Conservation (phyloP, 2,888 invertebrate genomes). For the Synanthedon vespiformis region DNA sequence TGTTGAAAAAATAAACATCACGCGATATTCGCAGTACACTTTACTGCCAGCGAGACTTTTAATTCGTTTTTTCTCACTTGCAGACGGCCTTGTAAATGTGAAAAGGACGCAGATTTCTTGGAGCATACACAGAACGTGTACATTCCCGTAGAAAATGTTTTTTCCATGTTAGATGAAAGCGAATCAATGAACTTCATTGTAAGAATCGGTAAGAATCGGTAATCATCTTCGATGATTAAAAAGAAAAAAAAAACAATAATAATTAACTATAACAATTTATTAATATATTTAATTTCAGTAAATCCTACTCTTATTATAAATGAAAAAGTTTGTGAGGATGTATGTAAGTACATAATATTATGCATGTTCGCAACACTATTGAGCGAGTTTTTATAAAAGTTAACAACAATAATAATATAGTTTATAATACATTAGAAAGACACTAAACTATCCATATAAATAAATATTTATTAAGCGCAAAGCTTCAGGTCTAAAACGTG, state of each 20-base stretch:
- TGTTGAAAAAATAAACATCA: slow-evolving; percentile 12
- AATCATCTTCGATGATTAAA: slow-evolving; percentile 13
- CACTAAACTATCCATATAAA: too few species aligned
- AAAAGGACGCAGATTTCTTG: slow-evolving; percentile 63
- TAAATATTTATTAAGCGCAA: too few species aligned
- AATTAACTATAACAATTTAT: background rate
- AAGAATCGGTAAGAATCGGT: slow-evolving; percentile 58
- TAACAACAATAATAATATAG: too few species aligned
- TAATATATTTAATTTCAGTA: too few species aligned
- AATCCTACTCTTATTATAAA: too few species aligned
- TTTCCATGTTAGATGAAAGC: slow-evolving; percentile 60
- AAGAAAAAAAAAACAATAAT: background rate
- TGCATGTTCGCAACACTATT: too few species aligned
- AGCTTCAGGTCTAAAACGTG: too few species aligned
- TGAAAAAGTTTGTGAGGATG: too few species aligned
- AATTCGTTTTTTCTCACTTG: slow-evolving; percentile 11
- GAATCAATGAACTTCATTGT: slow-evolving; percentile 58
- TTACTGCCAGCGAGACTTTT: background rate
- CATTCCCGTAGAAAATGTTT: slow-evolving; percentile 66
- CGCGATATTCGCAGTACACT: background rate
- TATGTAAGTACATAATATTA: too few species aligned
- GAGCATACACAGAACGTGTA: slow-evolving; percentile 66
- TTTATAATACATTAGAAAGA: too few species aligned
- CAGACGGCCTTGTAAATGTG: slow-evolving; percentile 65
- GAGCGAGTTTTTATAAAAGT: too few species aligned